Conservation (phyloP, 2,888 invertebrate genomes). For the Ornithoptera alexandrae region DNA sequence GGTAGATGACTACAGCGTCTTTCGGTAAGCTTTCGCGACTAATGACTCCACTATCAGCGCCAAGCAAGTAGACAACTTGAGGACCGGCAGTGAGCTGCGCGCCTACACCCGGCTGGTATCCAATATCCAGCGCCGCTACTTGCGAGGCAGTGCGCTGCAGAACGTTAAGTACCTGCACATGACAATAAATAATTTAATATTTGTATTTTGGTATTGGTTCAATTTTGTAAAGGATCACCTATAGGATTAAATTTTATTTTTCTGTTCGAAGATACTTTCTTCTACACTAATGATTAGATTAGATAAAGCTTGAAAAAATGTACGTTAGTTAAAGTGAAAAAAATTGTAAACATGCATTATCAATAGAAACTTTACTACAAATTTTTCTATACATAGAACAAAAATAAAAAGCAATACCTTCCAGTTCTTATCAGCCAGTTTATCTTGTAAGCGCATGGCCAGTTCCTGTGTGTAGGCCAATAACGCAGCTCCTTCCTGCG, state of each 20-base stretch:
- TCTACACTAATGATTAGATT: too few species aligned
- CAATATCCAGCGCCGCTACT: slow-evolving; percentile 97
- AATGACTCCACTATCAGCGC: slow-evolving; percentile 94
- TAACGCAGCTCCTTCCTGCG: slow-evolving; percentile 88
- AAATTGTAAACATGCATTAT: too few species aligned
- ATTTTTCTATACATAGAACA: too few species aligned
- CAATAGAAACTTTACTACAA: too few species aligned
- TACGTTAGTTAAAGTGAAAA: too few species aligned
- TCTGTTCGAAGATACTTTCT: too few species aligned
- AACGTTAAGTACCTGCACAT: slow-evolving; percentile 90
- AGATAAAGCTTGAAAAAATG: too few species aligned
- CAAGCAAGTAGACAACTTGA: slow-evolving; percentile 92
- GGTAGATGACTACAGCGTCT: slow-evolving; percentile 93
- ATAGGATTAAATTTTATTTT: too few species aligned
- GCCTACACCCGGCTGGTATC: slow-evolving; percentile 89
- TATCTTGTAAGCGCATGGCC: slow-evolving; percentile 80
- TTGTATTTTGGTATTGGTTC: too few species aligned
- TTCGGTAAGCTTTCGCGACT: slow-evolving; percentile 87
- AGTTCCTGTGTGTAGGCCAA: slow-evolving; percentile 87
- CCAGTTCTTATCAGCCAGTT: slow-evolving; percentile 75
- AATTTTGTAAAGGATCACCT: too few species aligned
- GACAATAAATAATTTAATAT: background rate
- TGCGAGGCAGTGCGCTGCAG: slow-evolving; percentile 95
- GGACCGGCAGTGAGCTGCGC: slow-evolving; percentile 83
- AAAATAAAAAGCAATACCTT: slow-evolving; percentile 56